Evolutionary conservation across 2,797 vertebrate genomes (phyloP), one percentile per base, ranked within the genome.

Genomic region (Galagoides demidoff): DNA sequence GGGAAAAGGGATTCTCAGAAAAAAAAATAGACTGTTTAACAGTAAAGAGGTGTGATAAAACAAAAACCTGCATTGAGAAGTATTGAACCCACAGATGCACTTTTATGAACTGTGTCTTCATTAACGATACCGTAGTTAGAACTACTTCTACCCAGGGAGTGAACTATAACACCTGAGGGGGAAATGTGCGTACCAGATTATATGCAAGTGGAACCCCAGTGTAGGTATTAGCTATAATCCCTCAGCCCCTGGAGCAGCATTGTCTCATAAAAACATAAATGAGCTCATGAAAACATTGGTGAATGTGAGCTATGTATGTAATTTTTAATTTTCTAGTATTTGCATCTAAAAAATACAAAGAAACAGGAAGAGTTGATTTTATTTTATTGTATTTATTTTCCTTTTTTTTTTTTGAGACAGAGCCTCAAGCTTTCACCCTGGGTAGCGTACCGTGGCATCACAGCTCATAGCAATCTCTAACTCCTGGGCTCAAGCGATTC

Each of bases 81-180:
- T 78, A 73, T 13, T 45, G 64, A 78, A 45, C 55, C 31, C 19
- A 57, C 6, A 29, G 78, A 37, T 45, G n/a, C 2, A 74, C 59
- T 68, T 52, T 52, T 52, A 52, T 52, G 49, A 59, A 59, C 95
- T 95, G 85, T 95, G 70, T 84, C 84, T 92, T 93, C 85, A 92
- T 97, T 96, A 92, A 93, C 71, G 71, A 55, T 55, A 82, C 43
- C 79, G 43, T 88, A 71, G 84, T 74, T 93, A 84, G 85, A 94
- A 61, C 20, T 49, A 45, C 55, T 87, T 52, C 85, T 16, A 16
- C 49, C 5, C 14, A 4, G 52, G 49, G 68, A 63, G 25, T 34
- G 59, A 74, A 84, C n/a, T 71, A 25, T 66, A 82, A 70, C 37
- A 82, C 23, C 39, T 7, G 27, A 77, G 5, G 9, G 7, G 63